These are phyloP conservation scores for Tetragonula clypearis DNA, from an alignment of 1,140 invertebrate genomes.

Conservation along the genomic window DNA sequence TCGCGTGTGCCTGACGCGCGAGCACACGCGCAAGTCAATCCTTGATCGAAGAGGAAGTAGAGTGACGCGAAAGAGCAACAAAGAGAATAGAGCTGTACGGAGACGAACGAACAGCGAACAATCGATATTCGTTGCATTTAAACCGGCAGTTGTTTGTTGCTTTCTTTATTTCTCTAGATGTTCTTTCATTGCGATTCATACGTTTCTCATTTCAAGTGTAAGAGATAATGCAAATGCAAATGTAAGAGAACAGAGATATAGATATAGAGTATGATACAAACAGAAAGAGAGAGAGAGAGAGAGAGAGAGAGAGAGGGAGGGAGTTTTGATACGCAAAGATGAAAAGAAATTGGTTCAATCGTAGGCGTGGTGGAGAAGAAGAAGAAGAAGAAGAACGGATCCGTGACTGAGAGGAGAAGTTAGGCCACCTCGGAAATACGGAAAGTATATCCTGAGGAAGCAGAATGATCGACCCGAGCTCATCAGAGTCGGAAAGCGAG, in stretches of 20 bases:
- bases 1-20: background rate
- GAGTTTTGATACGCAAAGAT: background rate
- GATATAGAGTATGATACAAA: background rate
- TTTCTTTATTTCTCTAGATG: slow-evolving; percentile 35
- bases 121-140: slow-evolving; percentile 60
- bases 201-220: background rate
- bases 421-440: slow-evolving; percentile 39
- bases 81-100: background rate
- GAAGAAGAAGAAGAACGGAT: slow-evolving; percentile 44
- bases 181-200: background rate
- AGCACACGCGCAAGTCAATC: slow-evolving; percentile 7
- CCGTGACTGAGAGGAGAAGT: slow-evolving; percentile 50
- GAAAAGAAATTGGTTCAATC: background rate
- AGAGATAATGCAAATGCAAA: background rate
- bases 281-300: too few relatives aligned
- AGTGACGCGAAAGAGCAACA: background rate
- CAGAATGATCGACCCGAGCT: slow-evolving; percentile 93
- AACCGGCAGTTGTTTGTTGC: slow-evolving; percentile 51
- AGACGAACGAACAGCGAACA: slow-evolving; percentile 12
- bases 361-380: slow-evolving; percentile 2
- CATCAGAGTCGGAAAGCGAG: slow-evolving; percentile 93
- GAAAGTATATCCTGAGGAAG: slow-evolving; percentile 31
- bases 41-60: slow-evolving; percentile 17
- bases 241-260: background rate
- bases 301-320: too few relatives aligned